Base-by-base conservation (phyloP, 1,140 invertebrate species). In the Zaprionus camerounensis region DNA sequence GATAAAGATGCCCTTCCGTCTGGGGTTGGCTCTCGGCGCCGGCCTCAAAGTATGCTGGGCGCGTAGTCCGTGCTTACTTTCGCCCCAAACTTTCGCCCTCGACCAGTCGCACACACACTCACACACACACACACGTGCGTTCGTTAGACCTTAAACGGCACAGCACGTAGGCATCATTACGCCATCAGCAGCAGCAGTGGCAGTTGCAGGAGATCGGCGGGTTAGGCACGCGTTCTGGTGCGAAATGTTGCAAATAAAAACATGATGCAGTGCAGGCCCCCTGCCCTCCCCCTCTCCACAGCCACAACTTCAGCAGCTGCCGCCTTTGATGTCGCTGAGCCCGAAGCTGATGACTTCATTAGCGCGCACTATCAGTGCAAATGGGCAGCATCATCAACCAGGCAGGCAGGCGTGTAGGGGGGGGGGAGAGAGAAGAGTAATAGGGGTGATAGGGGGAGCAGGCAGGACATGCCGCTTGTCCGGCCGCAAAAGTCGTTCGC, bases 91-190 rank as follows among this genome's bases (percentile, higher is more conserved):
- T 90, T 88, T 84, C 81, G 76, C 81, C 78, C 72, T 76, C 76
- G 72, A 56, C 61, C 62, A 53, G 66, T 57, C 71, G 28, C 31
- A 55, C 46, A 46, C 64, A 49, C 69, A 49, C 59, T 24, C 63
- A 75, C 77, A 31, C 59, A 51, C 31, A 56, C 59, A 51, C 31
- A 56, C 59, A 31, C 38, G 64, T 44, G 46, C 61, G 82, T 78
- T 82, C 58, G 80, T 75, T 85, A 71, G 85, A 56, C 85, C 51
- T 58, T 65, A 62, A 80, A 72, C 81, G 70, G 67, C 67, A 72
- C 68, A 80, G 81, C 85, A 90, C 85, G 85, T 90, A 90, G 85
- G 55, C 85, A 90, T 90, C 85, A 82, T 90, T 90, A 90, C 68
- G 76, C 81, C 85, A 90, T 90, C 86, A 76, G 76, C 71, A 61